Evolutionary conservation across 2,113 vertebrate species (phyloP).

Genomic region (Centropristis striata): DNA sequence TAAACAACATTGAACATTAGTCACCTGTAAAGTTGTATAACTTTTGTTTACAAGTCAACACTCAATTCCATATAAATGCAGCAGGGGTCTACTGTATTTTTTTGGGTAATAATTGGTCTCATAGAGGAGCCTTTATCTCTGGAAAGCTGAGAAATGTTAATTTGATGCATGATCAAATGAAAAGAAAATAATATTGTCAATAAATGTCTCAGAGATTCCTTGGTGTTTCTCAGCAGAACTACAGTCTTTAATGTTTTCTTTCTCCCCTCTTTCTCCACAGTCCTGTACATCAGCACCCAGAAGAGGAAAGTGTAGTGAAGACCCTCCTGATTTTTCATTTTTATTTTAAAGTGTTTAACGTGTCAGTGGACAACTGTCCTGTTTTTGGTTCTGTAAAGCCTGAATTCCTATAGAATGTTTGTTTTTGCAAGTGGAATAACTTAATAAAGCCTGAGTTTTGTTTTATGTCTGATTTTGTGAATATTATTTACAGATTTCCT

Average conservation of each 20-base stretch:
- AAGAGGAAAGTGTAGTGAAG: slow-evolving; percentile 96
- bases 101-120: not conserved
- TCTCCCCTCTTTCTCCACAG: slow-evolving; percentile 77
- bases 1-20: not conserved
- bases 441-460: slow-evolving; percentile 73
- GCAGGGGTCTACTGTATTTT: not conserved
- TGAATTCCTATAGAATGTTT: slow-evolving; percentile 49
- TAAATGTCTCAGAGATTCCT: not conserved
- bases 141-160: not conserved
- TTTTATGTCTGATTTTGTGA: slow-evolving; percentile 28
- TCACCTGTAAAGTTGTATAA: slow-evolving; percentile 7
- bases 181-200: not conserved
- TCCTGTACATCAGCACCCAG: slow-evolving; percentile 99
- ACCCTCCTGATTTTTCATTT: slow-evolving; percentile 31
- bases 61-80: not conserved
- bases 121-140: not conserved
- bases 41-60: not conserved
- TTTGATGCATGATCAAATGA: not conserved
- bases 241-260: not conserved
- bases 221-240: slow-evolving; percentile 9
- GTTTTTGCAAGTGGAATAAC: slow-evolving; percentile 60
- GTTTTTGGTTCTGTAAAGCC: slow-evolving; percentile 68
- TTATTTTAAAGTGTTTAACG: slow-evolving; percentile 44
- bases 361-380: slow-evolving; percentile 12
- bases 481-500: slow-evolving; percentile 2